Evolutionary conservation across 2,888 invertebrate species (phyloP), one percentile per base, ranked within the genome.

Genomic region (Therioaphis trifolii): DNA sequence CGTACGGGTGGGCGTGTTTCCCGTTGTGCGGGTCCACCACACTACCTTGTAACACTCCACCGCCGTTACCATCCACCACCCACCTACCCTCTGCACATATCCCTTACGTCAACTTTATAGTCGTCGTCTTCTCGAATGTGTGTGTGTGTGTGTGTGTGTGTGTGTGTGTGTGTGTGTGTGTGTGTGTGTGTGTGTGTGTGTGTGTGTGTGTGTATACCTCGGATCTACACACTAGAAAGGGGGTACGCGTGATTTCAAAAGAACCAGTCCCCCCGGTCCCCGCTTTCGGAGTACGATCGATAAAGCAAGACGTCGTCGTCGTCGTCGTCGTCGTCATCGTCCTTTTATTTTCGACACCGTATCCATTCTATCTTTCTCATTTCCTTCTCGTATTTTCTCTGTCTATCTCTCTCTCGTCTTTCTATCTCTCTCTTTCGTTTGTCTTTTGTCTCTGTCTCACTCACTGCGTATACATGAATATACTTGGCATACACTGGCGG

Each of bases 221-320:
- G 58, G 18, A 24, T 0, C 12, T 21, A 55, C 35, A 74, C 35
- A 35, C 35, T 35, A 40, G 29, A 18, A 43, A 43, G 35, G 52
- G 82, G 63, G 72, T 72, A 72, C 82, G 74, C 63, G 72, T 49
- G 63, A 82, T 82, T 82, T 82, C 74, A 82, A 82, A 82, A 74
- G 82, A 35, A 49, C 82, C 72, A 43, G 35, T 43, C 15, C 2
- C 14, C 63, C 21, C 35, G 24, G 49, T 61, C 24, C 27, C 49
- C 35, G 35, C 43, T 71, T 80, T 72, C 27, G 46, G 75, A 69
- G 55, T n/a, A n/a, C 79, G 79, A 74, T 82, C 82, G 82, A 82
- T 82, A 82, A 82, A 82, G 82, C 74, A 82, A 82, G 82, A 74
- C 66, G 72, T 61, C 61, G 66, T 58, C 15, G 40, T 58, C 76